Percentiles rank a stretch among this genome's conserved stretches.
phyloP scores from a whole-genome alignment of 2,888 invertebrate genomes.

The Poecilobothrus nobilitatus region DNA sequence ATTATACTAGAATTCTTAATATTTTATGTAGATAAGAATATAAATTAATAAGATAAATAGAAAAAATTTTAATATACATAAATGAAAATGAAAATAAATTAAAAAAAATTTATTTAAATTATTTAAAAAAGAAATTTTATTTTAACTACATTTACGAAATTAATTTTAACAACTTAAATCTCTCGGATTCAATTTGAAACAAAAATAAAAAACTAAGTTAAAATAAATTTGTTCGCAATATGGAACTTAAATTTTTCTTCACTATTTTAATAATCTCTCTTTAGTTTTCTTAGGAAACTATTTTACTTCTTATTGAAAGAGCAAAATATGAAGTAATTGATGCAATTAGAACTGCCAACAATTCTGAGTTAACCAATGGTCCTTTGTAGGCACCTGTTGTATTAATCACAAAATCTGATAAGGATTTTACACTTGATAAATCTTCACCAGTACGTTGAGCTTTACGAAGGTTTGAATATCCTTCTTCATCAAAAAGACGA shows the following conservation, averaged over 20 bases:
- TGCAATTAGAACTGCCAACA: constrained; percentile 72
- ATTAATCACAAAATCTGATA: constrained; percentile 59
- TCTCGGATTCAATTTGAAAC: neutral
- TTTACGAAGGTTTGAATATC: constrained; percentile 77
- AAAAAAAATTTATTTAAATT: too few relatives aligned
- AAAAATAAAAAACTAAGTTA: neutral
- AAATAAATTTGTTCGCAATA: neutral
- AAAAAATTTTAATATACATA: too few relatives aligned
- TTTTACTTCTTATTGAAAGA: constrained; percentile 71
- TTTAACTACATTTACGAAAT: too few relatives aligned
- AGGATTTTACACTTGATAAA: constrained; percentile 53
- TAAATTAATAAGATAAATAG: too few relatives aligned
- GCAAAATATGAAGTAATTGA: constrained; percentile 79
- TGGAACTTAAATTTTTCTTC: neutral
- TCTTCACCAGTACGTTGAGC: constrained; percentile 66
- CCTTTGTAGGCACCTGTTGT: constrained; percentile 81
- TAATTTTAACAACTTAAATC: too few relatives aligned
- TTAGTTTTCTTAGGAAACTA: constrained; percentile 52
- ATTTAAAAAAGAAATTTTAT: too few relatives aligned
- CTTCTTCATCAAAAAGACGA: constrained; percentile 84
- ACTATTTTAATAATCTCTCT: neutral
- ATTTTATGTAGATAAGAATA: too few relatives aligned
- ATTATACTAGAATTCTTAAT: too few relatives aligned
- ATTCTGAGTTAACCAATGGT: constrained; percentile 87
- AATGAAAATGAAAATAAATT: too few relatives aligned